phyloP scores from a whole-genome alignment of 2,797 vertebrate species.

The Xerus rutilus region DNA sequence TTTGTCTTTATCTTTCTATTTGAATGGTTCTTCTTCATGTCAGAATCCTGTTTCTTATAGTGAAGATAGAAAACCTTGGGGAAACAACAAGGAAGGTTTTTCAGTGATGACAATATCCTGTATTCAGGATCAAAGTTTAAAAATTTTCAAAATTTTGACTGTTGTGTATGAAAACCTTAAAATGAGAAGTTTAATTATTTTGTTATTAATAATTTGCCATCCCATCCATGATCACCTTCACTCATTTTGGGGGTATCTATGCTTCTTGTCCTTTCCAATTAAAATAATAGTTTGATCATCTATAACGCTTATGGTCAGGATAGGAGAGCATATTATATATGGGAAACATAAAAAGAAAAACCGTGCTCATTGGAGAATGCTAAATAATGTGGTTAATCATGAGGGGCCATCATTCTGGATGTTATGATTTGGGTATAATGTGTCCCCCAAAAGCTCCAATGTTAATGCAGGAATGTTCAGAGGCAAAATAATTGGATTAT shows the following conservation, averaged over 20 bases:
- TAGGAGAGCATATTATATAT: neutral
- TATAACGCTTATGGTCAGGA: neutral
- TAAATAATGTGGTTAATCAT: neutral
- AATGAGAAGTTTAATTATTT: constrained; percentile 8
- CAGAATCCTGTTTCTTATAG: neutral
- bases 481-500: no score
- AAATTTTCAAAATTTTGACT: neutral
- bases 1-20: neutral
- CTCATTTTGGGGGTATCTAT: neutral
- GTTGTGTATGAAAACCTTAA: neutral
- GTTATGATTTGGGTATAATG: no score
- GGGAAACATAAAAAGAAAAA: neutral
- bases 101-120: neutral
- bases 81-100: neutral
- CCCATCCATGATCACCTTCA: neutral
- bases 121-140: neutral
- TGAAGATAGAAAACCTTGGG: neutral
- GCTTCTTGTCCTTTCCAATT: no score
- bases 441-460: no score
- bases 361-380: neutral
- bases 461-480: no score
- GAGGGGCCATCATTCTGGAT: neutral
- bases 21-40: neutral
- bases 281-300: no score
- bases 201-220: neutral